A percentile compares a stretch with the other conserved stretches of the same genome.
Conservation (phyloP, 1,140 invertebrate genomes). For the Panulirus ornatus region DNA sequence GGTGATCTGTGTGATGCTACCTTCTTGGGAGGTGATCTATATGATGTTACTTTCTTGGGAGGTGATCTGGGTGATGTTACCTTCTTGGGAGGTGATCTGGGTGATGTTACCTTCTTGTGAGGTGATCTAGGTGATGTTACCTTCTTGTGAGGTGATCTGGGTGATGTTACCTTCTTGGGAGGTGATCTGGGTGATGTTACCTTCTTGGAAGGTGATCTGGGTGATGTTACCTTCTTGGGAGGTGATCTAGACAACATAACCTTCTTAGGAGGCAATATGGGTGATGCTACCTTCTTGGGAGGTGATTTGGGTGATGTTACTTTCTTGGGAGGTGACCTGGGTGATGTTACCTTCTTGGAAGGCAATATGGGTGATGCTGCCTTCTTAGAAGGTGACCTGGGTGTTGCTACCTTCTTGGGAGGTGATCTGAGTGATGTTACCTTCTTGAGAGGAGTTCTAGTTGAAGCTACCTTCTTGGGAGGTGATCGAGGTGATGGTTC, state of each 20-base stretch:
- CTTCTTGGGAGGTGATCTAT: conserved; percentile 18
- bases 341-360: not conserved
- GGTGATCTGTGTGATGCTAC: not conserved
- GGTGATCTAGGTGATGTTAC: not conserved
- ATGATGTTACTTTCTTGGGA: not conserved
- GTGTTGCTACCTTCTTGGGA: not conserved
- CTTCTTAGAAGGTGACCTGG: not conserved
- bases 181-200: conserved; percentile 14
- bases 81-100: no score
- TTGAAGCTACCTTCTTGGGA: conserved; percentile 8
- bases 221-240: conserved; percentile 23
- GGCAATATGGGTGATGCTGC: conserved; percentile 5
- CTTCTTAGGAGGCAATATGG: conserved; percentile 18
- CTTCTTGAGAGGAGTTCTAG: not conserved
- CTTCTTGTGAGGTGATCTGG: not conserved
- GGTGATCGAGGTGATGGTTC: conserved; percentile 2
- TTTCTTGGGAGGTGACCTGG: not conserved
- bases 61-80: not conserved
- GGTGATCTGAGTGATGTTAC: not conserved
- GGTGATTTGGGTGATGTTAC: not conserved
- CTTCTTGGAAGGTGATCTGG: not conserved
- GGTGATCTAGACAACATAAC: not conserved
- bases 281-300: conserved; percentile 32
- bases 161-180: conserved; percentile 5
- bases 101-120: not conserved